Conservation (phyloP, 2,888 invertebrate species). For the Coenonympha glycerion region DNA sequence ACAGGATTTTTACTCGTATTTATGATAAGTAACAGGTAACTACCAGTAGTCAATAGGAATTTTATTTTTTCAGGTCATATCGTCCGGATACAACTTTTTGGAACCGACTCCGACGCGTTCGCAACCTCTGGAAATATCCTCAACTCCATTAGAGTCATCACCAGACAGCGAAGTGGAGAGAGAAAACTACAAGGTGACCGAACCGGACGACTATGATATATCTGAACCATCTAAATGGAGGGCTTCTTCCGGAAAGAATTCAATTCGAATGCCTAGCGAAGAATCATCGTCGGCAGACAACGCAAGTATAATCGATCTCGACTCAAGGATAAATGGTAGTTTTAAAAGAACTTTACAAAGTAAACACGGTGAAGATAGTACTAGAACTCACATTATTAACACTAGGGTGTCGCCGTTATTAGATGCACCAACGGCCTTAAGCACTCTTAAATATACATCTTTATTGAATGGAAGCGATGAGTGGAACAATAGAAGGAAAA, state of each 20-base stretch:
- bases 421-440: slow-evolving; percentile 55
- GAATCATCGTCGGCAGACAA: slow-evolving; percentile 69
- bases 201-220: slow-evolving; percentile 74
- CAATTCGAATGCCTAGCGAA: slow-evolving; percentile 80
- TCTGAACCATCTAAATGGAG: slow-evolving; percentile 80
- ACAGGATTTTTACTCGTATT: no score
- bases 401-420: slow-evolving; percentile 56
- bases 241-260: slow-evolving; percentile 78
- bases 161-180: slow-evolving; percentile 49
- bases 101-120: slow-evolving; percentile 49
- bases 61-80: slow-evolving; percentile 55
- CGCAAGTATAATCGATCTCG: slow-evolving; percentile 64
- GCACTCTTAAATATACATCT: slow-evolving; percentile 64
- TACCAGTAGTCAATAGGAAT: neutral
- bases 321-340: slow-evolving; percentile 44
- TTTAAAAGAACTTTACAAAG: slow-evolving; percentile 50
- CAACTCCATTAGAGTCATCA: slow-evolving; percentile 55
- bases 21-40: no score
- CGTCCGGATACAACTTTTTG: slow-evolving; percentile 60
- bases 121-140: slow-evolving; percentile 66
- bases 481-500: slow-evolving; percentile 85
- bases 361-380: slow-evolving; percentile 24
- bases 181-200: slow-evolving; percentile 66
- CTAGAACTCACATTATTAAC: slow-evolving; percentile 35
- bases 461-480: slow-evolving; percentile 66